A percentile compares a stretch with the other conserved stretches of the same genome.
Evolutionary conservation across 2,113 vertebrate species (phyloP).

Genomic region (Periophthalmus modestus): DNA sequence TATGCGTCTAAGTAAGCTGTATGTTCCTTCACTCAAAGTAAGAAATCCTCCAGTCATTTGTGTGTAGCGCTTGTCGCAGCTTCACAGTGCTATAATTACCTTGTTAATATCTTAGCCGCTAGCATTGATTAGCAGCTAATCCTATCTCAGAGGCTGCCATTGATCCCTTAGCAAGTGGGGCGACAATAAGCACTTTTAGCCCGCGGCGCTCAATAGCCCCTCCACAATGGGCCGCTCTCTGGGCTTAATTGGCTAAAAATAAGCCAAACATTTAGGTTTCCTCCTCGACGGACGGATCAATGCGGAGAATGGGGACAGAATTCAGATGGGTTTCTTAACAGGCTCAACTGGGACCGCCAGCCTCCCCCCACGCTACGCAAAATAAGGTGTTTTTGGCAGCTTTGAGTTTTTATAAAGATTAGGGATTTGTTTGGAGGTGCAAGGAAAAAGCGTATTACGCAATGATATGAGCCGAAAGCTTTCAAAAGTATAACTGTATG

Average conservation of each 20-base stretch:
- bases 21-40: conserved; percentile 19
- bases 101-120: conserved; percentile 98
- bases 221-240: conserved; percentile 83
- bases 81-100: conserved; percentile 83
- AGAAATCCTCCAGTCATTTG: conserved; percentile 31
- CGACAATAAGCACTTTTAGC: conserved; percentile 87
- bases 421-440: not conserved
- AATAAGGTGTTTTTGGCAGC: not conserved
- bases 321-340: conserved; percentile 89
- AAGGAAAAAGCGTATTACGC: not conserved
- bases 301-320: conserved; percentile 84
- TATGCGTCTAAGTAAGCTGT: not conserved
- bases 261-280: conserved; percentile 98
- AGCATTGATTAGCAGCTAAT: conserved; percentile 96
- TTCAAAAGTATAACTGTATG: too few species aligned
- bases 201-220: conserved; percentile 85
- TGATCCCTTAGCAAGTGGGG: conserved; percentile 87
- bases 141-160: conserved; percentile 89
- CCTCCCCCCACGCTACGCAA: not conserved
- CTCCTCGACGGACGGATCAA: conserved; percentile 85
- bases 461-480: too few species aligned
- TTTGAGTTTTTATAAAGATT: conserved; percentile 1
- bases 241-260: conserved; percentile 94
- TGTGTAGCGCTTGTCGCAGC: conserved; percentile 37
- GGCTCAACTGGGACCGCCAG: conserved; percentile 32